phyloP scores from a whole-genome alignment of 2,113 vertebrate genomes.

The Centrocercus urophasianus region DNA sequence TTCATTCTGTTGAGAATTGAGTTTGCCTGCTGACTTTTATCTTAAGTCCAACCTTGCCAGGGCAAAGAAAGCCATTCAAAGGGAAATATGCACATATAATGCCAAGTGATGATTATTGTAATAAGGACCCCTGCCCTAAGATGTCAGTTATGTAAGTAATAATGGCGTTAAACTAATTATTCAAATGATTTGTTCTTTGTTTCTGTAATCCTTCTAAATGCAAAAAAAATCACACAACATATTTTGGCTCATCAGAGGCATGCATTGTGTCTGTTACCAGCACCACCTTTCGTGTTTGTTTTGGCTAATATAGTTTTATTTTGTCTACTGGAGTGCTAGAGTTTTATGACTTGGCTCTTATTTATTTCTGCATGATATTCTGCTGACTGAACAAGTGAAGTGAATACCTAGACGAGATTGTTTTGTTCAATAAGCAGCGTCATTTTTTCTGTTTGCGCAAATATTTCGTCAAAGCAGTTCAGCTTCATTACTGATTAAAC shows the following conservation, averaged over 20 bases:
- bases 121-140: background rate
- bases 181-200: background rate
- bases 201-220: constrained; percentile 1
- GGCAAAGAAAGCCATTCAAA: background rate
- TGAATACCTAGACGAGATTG: constrained; percentile 20
- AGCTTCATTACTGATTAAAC: constrained; percentile 24
- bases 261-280: constrained; percentile 2
- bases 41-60: background rate
- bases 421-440: constrained; percentile 26
- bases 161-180: constrained; percentile 23
- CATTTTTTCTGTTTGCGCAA: constrained; percentile 32
- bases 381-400: constrained; percentile 44
- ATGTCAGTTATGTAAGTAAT: background rate
- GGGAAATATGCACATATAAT: background rate
- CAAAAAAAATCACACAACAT: background rate
- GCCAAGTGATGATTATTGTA: constrained; percentile 20
- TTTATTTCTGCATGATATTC: background rate
- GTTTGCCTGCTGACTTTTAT: constrained; percentile 20
- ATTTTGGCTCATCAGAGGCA: background rate
- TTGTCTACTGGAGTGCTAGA: background rate
- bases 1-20: background rate
- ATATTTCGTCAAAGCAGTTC: constrained; percentile 36
- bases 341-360: constrained; percentile 4
- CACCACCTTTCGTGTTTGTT: background rate
- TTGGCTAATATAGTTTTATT: constrained; percentile 39